Base-by-base conservation (phyloP, 2,113 vertebrate species). In the Nannobrachium achirus region DNA sequence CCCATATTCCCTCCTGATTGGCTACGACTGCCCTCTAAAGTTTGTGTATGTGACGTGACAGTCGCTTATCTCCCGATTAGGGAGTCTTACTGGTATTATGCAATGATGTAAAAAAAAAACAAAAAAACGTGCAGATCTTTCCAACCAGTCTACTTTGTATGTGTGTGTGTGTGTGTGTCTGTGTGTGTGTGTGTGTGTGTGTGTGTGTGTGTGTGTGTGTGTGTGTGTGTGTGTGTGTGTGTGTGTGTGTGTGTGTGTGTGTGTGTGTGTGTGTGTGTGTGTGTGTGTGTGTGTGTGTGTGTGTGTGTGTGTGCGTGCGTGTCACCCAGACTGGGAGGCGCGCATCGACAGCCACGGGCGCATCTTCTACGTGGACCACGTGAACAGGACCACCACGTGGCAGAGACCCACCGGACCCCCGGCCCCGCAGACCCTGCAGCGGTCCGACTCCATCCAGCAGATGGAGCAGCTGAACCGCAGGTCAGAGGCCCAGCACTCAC, bases 391-490 rank as follows among this genome's bases (percentile, higher is more conserved):
- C 50, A 98, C 96, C 0, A 98, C 96, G 0, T 98, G 97, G 96
- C 96, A 97, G 86, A 89, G 94, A 9, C 97, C 97, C 11, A 97
- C 95, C 0, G 95, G 93, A 3, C 95, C 96, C 7, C 93, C 96
- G 0, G 93, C 95, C 53, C 93, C 93, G 0, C 94, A 97, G 90
- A 94, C 95, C 56, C 94, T 97, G 40, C 96, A 97, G 90, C 94
- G 96, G 62, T 97, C 96, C 10, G 95, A 94, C 84, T 98, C 95
- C 71, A 96, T 96, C 13, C 96, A 97, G 85, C 96, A 98, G 71
- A 98, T 98, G 95, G 96, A 98, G 73, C 97, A 98, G 89, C 92
- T 98, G 69, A 98, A 98, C 87, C 93, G 96, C 77, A 93, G 96
- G 96, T 98, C 10, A 15, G 56, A 8, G 38, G 10, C 33, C 20